phyloP scores from a whole-genome alignment of 1,140 invertebrate species.

The Diabrotica undecimpunctata region DNA sequence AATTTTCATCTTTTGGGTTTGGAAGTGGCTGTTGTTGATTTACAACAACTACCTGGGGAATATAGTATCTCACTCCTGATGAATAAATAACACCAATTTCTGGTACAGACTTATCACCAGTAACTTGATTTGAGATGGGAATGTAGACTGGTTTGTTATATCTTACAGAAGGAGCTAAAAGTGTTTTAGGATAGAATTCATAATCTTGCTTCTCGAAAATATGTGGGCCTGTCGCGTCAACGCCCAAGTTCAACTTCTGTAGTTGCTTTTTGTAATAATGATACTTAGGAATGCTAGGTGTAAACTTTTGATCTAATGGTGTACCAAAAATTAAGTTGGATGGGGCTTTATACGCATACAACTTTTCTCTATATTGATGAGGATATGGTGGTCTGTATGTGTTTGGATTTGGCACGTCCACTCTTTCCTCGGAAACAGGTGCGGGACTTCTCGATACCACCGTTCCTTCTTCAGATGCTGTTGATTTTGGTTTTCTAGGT shows the following conservation, averaged over 20 bases:
- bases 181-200: constrained; percentile 32
- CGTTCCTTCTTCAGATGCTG: constrained; percentile 22
- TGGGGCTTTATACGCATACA: constrained; percentile 38
- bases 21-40: constrained; percentile 23
- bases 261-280: constrained; percentile 35
- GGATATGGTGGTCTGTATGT: constrained; percentile 39
- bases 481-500: constrained; percentile 30
- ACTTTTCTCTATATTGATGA: constrained; percentile 41
- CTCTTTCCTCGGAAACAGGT: constrained; percentile 40
- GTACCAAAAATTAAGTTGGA: constrained; percentile 42
- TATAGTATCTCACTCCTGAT: constrained; percentile 44
- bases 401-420: constrained; percentile 43
- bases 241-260: constrained; percentile 27
- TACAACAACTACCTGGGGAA: constrained; percentile 41
- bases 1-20: constrained; percentile 37
- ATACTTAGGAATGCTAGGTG: constrained; percentile 33
- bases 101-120: constrained; percentile 35
- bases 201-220: constrained; percentile 43
- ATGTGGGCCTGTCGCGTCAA: constrained; percentile 42
- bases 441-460: constrained; percentile 34
- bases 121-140: constrained; percentile 14
- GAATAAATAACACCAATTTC: constrained; percentile 45
- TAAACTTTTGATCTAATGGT: constrained; percentile 40
- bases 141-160: constrained; percentile 17
- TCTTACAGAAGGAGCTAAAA: constrained; percentile 25